Base-by-base conservation (phyloP, 1,140 invertebrate species). In the Pogonognathellus flavescens region DNA sequence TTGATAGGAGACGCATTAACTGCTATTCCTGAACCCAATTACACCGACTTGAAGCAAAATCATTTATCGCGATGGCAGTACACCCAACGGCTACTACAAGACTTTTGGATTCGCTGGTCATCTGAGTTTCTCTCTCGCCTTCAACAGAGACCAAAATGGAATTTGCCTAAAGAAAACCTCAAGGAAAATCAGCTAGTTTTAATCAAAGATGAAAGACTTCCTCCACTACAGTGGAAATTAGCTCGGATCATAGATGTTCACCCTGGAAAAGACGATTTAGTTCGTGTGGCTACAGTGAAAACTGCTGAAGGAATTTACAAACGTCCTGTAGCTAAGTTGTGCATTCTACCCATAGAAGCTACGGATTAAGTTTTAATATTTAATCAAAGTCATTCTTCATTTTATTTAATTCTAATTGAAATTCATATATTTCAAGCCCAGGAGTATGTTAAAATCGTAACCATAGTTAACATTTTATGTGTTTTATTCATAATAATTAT, bases 211-310 rank as follows among this genome's bases (percentile, higher is more conserved):
- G 88, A 90, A 14, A 7, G 25, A 10, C 1, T 11, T 0, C 20
- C 60, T 0, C 60, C 60, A 10, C 3, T 62, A 22, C 4, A 89
- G 83, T 91, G 90, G 90, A 70, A 84, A 55, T 52, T 90, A 5
- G 90, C 89, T 80, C 86, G 89, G 76, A 87, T 91, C 9, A 85
- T 87, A n/a, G 66, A 89, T 10, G n/a, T 89, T n/a, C 88, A 89
- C 83, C 88, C 89, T 72, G 89, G 89, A 31, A 9, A 25, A 13
- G 89, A 90, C 80, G 84, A 85, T 1, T 18, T 88, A 9, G 87
- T 89, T 1, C 60, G 90, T 76, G 89, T 89, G 10, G 89, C 88
- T 0, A 84, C 81, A 14, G 31, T 90, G 0, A 70, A 86, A 25
- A 83, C 76, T 6, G 11, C 53, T 7, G 62, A 50, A 31, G 76